Percentiles rank a stretch among this genome's conserved stretches.
phyloP scores from a whole-genome alignment of 2,797 vertebrate species.

The Parauchenoglanis ngamensis region DNA sequence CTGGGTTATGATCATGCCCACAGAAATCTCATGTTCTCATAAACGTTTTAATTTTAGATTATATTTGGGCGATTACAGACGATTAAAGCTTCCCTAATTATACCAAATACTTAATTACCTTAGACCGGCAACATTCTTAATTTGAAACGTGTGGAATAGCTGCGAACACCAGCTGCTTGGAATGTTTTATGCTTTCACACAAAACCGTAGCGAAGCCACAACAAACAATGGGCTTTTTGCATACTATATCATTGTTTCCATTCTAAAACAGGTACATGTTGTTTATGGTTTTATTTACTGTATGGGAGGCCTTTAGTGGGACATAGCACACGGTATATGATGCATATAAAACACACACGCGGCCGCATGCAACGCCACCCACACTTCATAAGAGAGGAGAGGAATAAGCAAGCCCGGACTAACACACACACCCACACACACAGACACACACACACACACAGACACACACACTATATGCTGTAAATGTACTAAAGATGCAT shows the following conservation, averaged over 20 bases:
- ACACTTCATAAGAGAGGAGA: constrained; percentile 12
- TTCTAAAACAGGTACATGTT: constrained; percentile 43
- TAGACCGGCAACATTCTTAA: constrained; percentile 73
- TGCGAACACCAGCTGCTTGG: constrained; percentile 57
- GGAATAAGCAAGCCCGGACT: background rate
- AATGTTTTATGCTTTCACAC: constrained; percentile 37
- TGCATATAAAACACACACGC: constrained; percentile 25
- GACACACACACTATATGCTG: background rate
- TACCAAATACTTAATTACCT: constrained; percentile 79
- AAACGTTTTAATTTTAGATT: constrained; percentile 80
- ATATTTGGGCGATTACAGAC: constrained; percentile 77
- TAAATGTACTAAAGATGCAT: background rate
- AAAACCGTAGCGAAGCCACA: constrained; percentile 32
- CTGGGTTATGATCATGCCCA: constrained; percentile 71
- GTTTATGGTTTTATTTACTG: constrained; percentile 35
- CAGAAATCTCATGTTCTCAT: constrained; percentile 75
- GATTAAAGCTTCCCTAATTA: constrained; percentile 75
- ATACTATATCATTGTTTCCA: constrained; percentile 31
- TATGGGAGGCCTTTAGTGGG: constrained; percentile 23
- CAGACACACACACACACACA: constrained; percentile 9
- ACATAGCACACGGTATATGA: constrained; percentile 31
- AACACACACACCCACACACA: constrained; percentile 23
- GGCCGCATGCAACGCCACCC: constrained; percentile 11
- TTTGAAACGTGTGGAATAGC: constrained; percentile 72
- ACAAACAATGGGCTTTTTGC: constrained; percentile 39